phyloP scores from a whole-genome alignment of 2,797 vertebrate genomes.

The Todus mexicanus region DNA sequence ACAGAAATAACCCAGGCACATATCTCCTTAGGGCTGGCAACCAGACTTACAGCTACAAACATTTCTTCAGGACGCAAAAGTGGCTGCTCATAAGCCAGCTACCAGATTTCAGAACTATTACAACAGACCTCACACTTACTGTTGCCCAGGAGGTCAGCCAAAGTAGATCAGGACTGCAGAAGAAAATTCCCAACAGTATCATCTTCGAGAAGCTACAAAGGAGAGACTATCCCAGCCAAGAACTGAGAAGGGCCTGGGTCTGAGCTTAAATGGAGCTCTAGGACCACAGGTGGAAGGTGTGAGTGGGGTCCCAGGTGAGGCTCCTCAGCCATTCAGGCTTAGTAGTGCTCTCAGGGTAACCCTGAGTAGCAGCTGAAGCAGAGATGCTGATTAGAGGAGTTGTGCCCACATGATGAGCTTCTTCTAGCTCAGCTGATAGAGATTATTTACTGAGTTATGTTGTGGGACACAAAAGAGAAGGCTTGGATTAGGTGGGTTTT shows the following conservation, averaged over 20 bases:
- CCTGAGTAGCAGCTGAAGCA: fast-evolving
- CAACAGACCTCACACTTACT: fast-evolving
- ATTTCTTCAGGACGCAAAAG: fast-evolving
- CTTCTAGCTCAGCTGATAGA: neutral
- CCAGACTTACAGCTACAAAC: neutral
- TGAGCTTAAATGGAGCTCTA: neutral
- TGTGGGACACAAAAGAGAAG: fast-evolving
- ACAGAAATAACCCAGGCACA: fast-evolving
- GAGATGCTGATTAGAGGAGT: fast-evolving
- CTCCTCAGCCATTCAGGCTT: fast-evolving
- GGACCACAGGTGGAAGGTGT: fast-evolving
- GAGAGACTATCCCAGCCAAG: fast-evolving
- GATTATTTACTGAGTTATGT: fast-evolving
- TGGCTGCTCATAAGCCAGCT: fast-evolving
- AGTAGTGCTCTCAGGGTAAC: fast-evolving
- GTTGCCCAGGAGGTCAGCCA: fast-evolving
- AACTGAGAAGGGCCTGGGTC: fast-evolving
- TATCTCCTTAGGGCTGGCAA: neutral
- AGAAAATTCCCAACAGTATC: too few species aligned
- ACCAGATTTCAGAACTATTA: too few species aligned
- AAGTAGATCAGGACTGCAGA: fast-evolving
- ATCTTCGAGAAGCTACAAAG: fast-evolving
- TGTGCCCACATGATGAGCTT: fast-evolving
- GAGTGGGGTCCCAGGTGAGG: neutral
- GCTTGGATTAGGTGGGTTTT: fast-evolving